Base-by-base conservation (phyloP, 1,140 invertebrate species). In the Conus ventricosus region DNA sequence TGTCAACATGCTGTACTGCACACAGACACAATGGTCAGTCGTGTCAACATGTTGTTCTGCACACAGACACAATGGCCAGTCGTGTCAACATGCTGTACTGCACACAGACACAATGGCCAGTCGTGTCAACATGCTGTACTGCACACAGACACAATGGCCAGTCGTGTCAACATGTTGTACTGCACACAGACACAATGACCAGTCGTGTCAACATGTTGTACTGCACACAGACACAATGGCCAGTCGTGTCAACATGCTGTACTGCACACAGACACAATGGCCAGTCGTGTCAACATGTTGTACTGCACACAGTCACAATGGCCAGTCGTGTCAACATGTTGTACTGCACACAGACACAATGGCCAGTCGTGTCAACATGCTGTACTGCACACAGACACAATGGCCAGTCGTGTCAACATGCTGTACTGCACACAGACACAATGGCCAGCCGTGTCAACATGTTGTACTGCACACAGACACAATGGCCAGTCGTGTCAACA, bases 1-100 rank as follows among this genome's bases (percentile, higher is more conserved):
- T n/a, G n/a, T n/a, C n/a, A n/a, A n/a, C 15, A 83, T 25, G 23
- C 57, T 83, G 53, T 54, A 54, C 81, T 83, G 81, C 11, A 57
- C 78, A 51, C 7, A 8, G 20, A 39, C 57, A 76, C 8, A 17
- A 71, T 71, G n/a, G 63, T 1, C n/a, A 71, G n/a, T n/a, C n/a
- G n/a, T n/a, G n/a, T n/a, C n/a, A n/a, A n/a, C 15, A 83, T 25
- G 23, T 83, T 83, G 53, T 54, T 7, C 81, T 83, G 81, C 11
- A 57, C 78, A 51, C 7, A 8, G 20, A 39, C 57, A 76, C 8
- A 17, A 71, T 71, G n/a, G 63, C 15, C n/a, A 71, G n/a, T n/a
- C n/a, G n/a, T n/a, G n/a, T n/a, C n/a, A n/a, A n/a, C 15, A 83
- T 25, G 23, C 57, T 83, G 53, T 54, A 54, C 81, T 83, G 81